Evolutionary conservation across 37 sponge, comb jelly and placozoan genomes (phyloP), one percentile per base, ranked within the genome.

Genomic region (Geodia barretti): DNA sequence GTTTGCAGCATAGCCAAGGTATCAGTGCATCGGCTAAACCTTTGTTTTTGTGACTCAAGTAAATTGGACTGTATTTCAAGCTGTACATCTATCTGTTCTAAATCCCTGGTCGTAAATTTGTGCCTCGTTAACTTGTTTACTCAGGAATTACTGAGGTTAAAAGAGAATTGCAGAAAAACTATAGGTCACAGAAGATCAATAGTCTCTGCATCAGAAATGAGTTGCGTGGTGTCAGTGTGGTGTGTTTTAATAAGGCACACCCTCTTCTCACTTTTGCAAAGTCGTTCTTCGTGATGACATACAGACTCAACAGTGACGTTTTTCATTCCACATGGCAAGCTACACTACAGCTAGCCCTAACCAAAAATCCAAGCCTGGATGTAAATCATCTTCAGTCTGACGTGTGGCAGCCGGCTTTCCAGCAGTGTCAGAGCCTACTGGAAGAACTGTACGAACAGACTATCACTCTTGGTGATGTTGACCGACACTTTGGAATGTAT

Each of bases 351-450:
- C 38, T 25, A 34, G 71, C 66, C 19, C 29, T 31, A 14, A 41
- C 1, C 40, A 19, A 26, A 1, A 70, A 17, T 2, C 23, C 39
- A 0, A 33, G 7, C n/a, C 34, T 77, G 32, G 5, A 30, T 84
- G 0, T 64, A 42, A 1, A 29, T 78, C 62, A 85, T 62, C 4
- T 85, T 0, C 43, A 71, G 5, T 5, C 79, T 8, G 0, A 47
- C 5, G 39, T 85, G 41, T 85, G 86, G 86, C 17, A 78, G 1
- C 86, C 79, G 25, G 66, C 79, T 24, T 72, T 78, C 30, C 1
- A n/a, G 29, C 28, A 62, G 23, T 78, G 86, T 62, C 41, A 42
- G 24, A 30, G 9, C 11, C 54, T 85, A 35, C 36, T 85, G 47
- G 54, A 78, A 17, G 9, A 68, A 33, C 42, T 85, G 1, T 0